Conservation (phyloP, 2,888 invertebrate species). For the Eilema griseolum region DNA sequence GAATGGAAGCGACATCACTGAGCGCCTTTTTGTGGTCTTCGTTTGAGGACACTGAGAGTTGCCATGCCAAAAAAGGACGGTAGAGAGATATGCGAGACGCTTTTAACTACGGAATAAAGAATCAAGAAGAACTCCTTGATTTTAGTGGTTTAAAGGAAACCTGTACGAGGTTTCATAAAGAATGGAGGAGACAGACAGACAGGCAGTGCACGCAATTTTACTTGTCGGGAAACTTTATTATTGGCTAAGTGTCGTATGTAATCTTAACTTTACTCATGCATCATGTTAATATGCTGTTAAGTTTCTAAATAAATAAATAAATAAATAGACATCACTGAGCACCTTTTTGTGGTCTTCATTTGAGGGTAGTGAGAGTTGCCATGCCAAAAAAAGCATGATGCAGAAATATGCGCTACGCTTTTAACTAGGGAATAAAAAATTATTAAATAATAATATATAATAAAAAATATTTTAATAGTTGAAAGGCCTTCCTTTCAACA, state of each 20-base stretch:
- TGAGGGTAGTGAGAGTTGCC: background rate
- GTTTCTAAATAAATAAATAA: no score
- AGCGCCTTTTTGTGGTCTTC: background rate
- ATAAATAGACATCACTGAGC: slow-evolving; percentile 24
- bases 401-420: background rate
- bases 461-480: no score
- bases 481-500: no score
- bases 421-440: background rate
- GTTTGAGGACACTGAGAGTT: background rate
- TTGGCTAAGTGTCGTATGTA: no score
- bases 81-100: background rate
- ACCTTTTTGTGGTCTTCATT: background rate
- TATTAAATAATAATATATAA: no score
- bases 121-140: background rate
- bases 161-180: no score
- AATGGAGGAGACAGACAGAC: no score
- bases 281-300: no score
- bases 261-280: no score
- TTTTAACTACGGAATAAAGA: background rate
- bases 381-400: background rate
- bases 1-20: slow-evolving; percentile 40
- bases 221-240: no score
- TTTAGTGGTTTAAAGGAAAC: no score
- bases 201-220: no score
- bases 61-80: background rate